These are phyloP conservation scores for Ethmia dodecea DNA, from an alignment of 2,888 invertebrate genomes.

Conservation along the genomic window DNA sequence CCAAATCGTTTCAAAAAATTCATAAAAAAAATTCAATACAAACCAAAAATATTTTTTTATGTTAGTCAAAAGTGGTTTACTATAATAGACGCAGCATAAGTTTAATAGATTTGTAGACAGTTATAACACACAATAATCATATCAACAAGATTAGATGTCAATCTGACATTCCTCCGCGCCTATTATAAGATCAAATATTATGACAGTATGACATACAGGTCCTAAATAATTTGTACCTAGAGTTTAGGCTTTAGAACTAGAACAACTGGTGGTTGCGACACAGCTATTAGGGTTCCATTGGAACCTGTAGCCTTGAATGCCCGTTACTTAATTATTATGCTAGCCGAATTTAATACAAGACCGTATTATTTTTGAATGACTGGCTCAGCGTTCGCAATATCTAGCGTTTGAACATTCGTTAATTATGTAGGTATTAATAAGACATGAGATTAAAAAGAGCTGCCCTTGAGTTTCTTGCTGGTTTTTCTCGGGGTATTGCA, in stretches of 20 bases:
- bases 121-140: not conserved
- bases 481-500: too few relatives aligned
- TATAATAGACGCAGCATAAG: too few relatives aligned
- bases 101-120: not conserved
- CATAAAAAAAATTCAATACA: too few relatives aligned
- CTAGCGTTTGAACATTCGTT: too few relatives aligned
- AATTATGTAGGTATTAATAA: too few relatives aligned
- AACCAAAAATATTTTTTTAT: too few relatives aligned
- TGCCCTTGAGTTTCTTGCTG: too few relatives aligned
- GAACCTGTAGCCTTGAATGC: conserved; percentile 64
- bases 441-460: too few relatives aligned
- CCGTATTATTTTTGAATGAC: conserved; percentile 44
- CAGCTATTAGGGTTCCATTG: conserved; percentile 58
- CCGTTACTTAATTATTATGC: conserved; percentile 77
- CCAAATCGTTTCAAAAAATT: too few relatives aligned
- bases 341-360: conserved; percentile 59
- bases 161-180: conserved; percentile 34
- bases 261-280: conserved; percentile 51
- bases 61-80: too few relatives aligned
- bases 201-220: conserved; percentile 53
- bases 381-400: not conserved
- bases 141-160: conserved; percentile 4
- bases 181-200: conserved; percentile 48
- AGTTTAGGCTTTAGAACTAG: conserved; percentile 60
- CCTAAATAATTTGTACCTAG: conserved; percentile 68